Evolutionary conservation across 2,797 vertebrate genomes (phyloP).

Genomic region (Petrocephalus schoutedeni): DNA sequence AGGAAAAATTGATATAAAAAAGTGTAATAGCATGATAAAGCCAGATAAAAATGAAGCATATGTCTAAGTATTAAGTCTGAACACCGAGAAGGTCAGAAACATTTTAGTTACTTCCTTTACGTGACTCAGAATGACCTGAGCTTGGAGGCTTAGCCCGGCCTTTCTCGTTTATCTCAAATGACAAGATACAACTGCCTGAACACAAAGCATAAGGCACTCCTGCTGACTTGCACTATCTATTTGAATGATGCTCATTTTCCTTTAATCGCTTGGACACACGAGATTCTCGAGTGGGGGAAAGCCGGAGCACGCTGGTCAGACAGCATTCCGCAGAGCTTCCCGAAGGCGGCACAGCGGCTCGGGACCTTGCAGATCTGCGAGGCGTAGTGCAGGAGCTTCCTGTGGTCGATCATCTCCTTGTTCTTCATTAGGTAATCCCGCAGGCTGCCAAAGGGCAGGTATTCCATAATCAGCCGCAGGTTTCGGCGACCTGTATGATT

Average conservation of each 20-base stretch:
- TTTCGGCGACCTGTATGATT: constrained; percentile 73
- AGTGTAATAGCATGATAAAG: not conserved
- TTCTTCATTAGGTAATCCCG: constrained; percentile 94
- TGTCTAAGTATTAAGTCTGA: not conserved
- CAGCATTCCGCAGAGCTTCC: not conserved
- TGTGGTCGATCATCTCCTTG: constrained; percentile 82
- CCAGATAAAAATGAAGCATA: too few relatives aligned
- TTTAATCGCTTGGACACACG: not conserved
- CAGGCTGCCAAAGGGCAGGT: constrained; percentile 89
- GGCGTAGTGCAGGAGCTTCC: constrained; percentile 83
- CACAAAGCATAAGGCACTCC: not conserved
- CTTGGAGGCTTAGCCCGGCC: not conserved
- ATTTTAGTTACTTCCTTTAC: not conserved
- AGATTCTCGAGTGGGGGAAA: not conserved
- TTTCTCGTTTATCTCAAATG: not conserved
- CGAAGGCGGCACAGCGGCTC: not conserved
- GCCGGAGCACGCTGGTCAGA: not conserved
- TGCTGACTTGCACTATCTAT: not conserved
- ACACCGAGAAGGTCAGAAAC: not conserved
- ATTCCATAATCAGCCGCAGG: constrained; percentile 93
- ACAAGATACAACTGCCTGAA: not conserved
- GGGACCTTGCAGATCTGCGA: constrained; percentile 94
- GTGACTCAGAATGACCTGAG: not conserved
- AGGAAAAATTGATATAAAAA: not conserved
- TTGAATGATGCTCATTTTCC: not conserved